Conservation (phyloP, 2,797 vertebrate species). For the Hipposideros larvatus region DNA sequence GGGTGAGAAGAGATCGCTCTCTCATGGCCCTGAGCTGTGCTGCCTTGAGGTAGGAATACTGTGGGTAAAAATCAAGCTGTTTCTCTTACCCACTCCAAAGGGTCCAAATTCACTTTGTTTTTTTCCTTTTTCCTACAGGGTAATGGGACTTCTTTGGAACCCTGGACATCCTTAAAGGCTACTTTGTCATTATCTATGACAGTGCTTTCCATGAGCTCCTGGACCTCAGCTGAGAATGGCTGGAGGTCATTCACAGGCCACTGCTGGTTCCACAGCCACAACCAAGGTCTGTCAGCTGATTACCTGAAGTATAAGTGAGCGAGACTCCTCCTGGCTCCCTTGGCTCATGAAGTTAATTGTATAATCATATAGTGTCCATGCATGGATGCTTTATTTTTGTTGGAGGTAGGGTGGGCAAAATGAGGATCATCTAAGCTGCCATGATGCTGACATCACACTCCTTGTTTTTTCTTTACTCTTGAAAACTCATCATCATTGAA, state of each 20-base stretch:
- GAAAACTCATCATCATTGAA: constrained; percentile 21
- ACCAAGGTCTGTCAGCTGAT: neutral
- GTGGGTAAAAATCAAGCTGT: neutral
- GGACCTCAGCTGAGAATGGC: neutral
- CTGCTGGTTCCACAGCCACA: neutral
- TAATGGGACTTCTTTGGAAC: neutral
- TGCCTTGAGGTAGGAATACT: neutral
- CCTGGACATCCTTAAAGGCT: neutral
- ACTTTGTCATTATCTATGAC: neutral
- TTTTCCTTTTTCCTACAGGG: neutral
- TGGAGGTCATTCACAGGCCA: neutral
- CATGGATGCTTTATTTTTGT: neutral
- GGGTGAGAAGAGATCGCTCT: neutral
- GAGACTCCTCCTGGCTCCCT: neutral
- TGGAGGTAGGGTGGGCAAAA: neutral
- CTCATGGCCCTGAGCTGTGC: neutral
- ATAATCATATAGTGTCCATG: neutral
- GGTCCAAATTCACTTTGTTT: neutral
- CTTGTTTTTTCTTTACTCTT: neutral
- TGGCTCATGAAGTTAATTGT: neutral
- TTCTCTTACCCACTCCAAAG: neutral
- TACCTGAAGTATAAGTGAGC: neutral
- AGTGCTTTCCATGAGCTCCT: neutral
- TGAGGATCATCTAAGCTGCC: neutral
- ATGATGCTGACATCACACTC: neutral